phyloP scores from a whole-genome alignment of 1,140 invertebrate genomes.

The Ceratoteleas bidentatus region DNA sequence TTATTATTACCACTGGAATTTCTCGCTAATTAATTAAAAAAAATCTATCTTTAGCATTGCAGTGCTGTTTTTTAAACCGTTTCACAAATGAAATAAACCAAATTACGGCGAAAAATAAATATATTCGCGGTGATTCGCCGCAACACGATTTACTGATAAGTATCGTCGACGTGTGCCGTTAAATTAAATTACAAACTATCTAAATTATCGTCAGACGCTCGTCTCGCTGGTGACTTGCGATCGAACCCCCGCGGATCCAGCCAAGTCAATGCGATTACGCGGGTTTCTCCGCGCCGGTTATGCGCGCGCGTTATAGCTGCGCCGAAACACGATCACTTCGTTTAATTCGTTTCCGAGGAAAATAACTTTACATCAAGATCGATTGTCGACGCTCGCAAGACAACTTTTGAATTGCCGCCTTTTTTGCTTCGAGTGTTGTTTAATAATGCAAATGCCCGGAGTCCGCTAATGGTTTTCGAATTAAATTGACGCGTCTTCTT shows the following conservation, averaged over 20 bases:
- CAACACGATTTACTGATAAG: constrained; percentile 29
- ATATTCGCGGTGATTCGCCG: no score
- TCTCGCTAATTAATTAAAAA: no score
- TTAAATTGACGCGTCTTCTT: no score
- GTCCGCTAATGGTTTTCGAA: no score
- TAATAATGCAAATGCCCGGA: no score
- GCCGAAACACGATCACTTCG: constrained; percentile 64
- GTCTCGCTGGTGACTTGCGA: constrained; percentile 57
- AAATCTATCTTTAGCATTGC: no score
- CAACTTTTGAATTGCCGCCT: constrained; percentile 5
- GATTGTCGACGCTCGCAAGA: constrained; percentile 30
- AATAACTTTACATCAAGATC: constrained; percentile 56
- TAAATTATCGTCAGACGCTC: constrained; percentile 68
- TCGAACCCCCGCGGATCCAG: constrained; percentile 63
- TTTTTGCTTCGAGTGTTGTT: no score
- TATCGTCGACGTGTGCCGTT: constrained; percentile 66
- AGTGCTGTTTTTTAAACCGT: no score
- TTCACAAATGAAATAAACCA: no score
- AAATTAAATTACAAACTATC: constrained; percentile 73
- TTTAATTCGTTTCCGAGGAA: constrained; percentile 61
- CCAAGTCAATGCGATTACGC: constrained; percentile 62
- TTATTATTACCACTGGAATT: no score
- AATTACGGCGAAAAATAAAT: no score
- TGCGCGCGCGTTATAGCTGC: constrained; percentile 55
- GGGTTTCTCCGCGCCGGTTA: constrained; percentile 48